A percentile compares a stretch with the other conserved stretches of the same genome.
Evolutionary conservation across 2,797 vertebrate species (phyloP).

Genomic region (Acanthurus leucopareius): DNA sequence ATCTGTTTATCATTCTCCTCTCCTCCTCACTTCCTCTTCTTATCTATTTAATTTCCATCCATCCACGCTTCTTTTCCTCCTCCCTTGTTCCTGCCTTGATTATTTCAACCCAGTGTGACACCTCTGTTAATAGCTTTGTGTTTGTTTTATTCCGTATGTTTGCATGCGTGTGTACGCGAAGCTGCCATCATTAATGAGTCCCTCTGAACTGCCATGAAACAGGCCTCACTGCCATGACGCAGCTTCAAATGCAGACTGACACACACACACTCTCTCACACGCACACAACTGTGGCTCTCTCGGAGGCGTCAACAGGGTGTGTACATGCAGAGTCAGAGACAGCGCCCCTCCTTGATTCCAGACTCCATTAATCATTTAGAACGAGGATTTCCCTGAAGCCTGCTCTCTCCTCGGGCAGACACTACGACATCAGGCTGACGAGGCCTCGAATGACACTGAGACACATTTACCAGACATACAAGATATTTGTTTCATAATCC

Average conservation of each 20-base stretch:
- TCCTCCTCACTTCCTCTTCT: constrained; percentile 4
- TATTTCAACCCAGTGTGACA: constrained; percentile 34
- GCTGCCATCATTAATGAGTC: constrained; percentile 47
- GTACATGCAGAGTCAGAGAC: constrained; percentile 68
- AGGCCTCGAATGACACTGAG: constrained; percentile 53
- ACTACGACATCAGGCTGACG: constrained; percentile 59
- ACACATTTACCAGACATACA: constrained; percentile 62
- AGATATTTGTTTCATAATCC: constrained; percentile 47
- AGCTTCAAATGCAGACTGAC: constrained; percentile 35
- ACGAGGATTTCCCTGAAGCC: constrained; percentile 70
- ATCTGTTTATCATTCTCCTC: constrained; percentile 8
- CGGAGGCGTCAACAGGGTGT: constrained; percentile 50
- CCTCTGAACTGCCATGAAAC: constrained; percentile 39
- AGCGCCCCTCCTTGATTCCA: constrained; percentile 50
- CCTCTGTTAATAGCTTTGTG: constrained; percentile 15
- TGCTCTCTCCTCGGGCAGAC: constrained; percentile 63
- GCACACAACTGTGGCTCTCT: constrained; percentile 1
- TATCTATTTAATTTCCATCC: constrained; percentile 23
- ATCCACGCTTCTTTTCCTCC: constrained; percentile 13
- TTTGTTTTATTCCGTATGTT: constrained; percentile 8
- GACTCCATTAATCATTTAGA: constrained; percentile 77
- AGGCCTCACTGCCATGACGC: constrained; percentile 22
- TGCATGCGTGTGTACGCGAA: background rate
- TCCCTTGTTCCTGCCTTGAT: constrained; percentile 40
- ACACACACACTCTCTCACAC: background rate